phyloP scores from a whole-genome alignment of 2,797 vertebrate genomes.

The Galago senegalensis region DNA sequence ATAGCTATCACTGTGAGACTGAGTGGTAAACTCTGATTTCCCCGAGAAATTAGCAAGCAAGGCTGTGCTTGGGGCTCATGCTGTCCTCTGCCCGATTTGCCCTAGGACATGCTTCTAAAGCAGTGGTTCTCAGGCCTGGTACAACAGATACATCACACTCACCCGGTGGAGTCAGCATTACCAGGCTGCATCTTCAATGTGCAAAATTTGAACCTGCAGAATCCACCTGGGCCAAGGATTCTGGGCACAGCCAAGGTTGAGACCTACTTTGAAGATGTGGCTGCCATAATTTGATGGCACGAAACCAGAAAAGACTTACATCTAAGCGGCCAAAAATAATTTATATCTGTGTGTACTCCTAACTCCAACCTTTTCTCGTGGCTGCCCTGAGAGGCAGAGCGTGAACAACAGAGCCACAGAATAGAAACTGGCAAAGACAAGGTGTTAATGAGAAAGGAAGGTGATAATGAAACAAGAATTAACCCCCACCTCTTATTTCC shows the following conservation, averaged over 20 bases:
- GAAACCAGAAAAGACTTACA: conserved; percentile 1
- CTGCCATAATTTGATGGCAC: background rate
- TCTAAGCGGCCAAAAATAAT: conserved; percentile 36
- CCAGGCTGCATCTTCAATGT: background rate
- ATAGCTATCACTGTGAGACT: background rate
- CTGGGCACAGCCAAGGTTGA: background rate
- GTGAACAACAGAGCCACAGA: background rate
- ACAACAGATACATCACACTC: background rate
- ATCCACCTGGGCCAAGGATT: background rate
- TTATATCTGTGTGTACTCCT: background rate
- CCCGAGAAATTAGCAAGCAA: background rate
- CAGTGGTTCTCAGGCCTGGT: background rate
- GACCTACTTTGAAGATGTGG: background rate
- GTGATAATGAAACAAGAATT: conserved; percentile 72
- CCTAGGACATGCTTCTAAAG: background rate
- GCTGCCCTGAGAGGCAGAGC: background rate
- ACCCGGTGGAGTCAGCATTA: background rate
- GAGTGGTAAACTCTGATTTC: background rate
- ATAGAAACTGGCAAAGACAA: conserved; percentile 17
- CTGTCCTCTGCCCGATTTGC: background rate
- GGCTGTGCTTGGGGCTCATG: background rate
- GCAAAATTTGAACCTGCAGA: background rate
- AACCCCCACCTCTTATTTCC: conserved; percentile 42
- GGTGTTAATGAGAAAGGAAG: conserved; percentile 59
- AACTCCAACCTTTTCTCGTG: background rate